Evolutionary conservation across 1,140 invertebrate genomes (phyloP).

Genomic region (Whitmania pigra): DNA sequence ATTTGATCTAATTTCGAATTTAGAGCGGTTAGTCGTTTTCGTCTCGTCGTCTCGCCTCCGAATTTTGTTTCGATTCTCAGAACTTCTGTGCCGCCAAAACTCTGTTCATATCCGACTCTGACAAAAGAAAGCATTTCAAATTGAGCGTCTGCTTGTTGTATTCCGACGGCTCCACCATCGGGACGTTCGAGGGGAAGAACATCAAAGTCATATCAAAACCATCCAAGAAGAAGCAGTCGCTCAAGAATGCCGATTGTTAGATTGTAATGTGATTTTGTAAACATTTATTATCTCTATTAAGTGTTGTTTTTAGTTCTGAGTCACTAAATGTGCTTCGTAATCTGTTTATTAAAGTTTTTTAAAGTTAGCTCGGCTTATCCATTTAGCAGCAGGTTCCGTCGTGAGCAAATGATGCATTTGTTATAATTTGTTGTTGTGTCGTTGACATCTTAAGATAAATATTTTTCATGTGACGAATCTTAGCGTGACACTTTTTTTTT

Average conservation of each 20-base stretch:
- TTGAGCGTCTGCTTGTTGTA: slow-evolving; percentile 98
- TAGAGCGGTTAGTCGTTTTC: neutral
- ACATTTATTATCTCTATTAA: neutral
- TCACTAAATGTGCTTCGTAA: too few species aligned
- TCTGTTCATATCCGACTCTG: slow-evolving; percentile 95
- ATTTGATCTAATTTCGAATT: neutral
- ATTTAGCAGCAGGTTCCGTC: too few species aligned
- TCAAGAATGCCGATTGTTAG: slow-evolving; percentile 93
- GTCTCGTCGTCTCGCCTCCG: neutral
- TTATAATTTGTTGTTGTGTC: too few species aligned
- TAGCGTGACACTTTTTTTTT: slow-evolving; percentile 27
- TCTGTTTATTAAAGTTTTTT: too few species aligned
- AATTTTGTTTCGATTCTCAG: slow-evolving; percentile 44
- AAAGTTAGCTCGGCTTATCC: too few species aligned
- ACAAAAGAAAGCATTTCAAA: slow-evolving; percentile 99
- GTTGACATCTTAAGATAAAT: too few species aligned
- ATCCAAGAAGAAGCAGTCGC: slow-evolving; percentile 97
- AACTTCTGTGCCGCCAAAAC: slow-evolving; percentile 99
- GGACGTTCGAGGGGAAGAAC: slow-evolving; percentile 91
- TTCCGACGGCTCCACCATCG: slow-evolving; percentile 92
- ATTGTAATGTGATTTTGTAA: slow-evolving; percentile 27
- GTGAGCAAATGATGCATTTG: too few species aligned
- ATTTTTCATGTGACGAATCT: too few species aligned
- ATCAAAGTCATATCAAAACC: slow-evolving; percentile 99
- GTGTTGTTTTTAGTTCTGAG: too few species aligned